Evolutionary conservation across 2,797 vertebrate species (phyloP).

Genomic region (Enteromius unitaeniatus): DNA sequence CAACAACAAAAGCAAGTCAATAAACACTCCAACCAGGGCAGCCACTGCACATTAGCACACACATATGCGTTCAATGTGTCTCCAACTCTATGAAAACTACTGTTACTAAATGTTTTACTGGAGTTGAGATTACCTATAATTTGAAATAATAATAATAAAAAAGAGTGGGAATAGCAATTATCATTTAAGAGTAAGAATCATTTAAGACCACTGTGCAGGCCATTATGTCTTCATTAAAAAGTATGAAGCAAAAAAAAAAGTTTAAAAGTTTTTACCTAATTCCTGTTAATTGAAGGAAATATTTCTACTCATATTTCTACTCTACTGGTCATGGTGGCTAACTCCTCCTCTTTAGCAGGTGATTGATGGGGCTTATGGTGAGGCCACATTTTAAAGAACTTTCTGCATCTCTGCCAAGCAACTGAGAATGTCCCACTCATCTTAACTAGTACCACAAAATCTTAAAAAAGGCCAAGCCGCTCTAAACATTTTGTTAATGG

Average conservation of each 20-base stretch:
- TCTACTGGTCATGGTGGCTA: slow-evolving; percentile 31
- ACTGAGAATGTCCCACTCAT: slow-evolving; percentile 46
- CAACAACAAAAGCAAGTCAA: slow-evolving; percentile 49
- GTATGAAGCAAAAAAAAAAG: background rate
- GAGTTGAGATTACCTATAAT: background rate
- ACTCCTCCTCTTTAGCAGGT: slow-evolving; percentile 33
- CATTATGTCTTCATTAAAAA: background rate
- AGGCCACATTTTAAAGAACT: slow-evolving; percentile 27
- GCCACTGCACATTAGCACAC: slow-evolving; percentile 26
- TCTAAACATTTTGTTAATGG: slow-evolving; percentile 47
- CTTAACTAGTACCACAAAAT: slow-evolving; percentile 53
- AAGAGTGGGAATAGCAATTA: background rate
- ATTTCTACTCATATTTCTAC: background rate
- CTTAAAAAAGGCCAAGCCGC: slow-evolving; percentile 13
- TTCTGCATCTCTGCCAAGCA: slow-evolving; percentile 44
- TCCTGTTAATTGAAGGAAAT: background rate
- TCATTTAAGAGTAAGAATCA: background rate
- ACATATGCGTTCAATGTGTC: slow-evolving; percentile 43
- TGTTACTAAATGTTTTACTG: background rate
- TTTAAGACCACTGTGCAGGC: background rate
- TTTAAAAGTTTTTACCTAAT: background rate
- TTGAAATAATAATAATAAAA: background rate
- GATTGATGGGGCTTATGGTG: slow-evolving; percentile 39
- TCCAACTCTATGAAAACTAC: slow-evolving; percentile 4
- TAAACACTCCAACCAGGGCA: slow-evolving; percentile 53